phyloP scores from a whole-genome alignment of 1,140 invertebrate genomes.

The Micrasema longulum region DNA sequence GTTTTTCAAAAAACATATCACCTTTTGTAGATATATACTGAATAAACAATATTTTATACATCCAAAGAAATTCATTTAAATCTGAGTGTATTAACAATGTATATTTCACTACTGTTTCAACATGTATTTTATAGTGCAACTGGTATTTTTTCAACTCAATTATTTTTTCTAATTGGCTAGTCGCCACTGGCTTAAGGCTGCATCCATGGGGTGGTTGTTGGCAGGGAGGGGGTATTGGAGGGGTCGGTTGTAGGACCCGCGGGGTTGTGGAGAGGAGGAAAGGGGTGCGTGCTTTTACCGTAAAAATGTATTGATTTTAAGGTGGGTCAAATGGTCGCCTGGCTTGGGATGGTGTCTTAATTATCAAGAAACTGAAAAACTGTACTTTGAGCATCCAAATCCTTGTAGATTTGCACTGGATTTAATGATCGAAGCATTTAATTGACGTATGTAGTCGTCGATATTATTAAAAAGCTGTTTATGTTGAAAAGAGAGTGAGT shows the following conservation, averaged over 20 bases:
- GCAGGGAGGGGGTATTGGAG: not conserved
- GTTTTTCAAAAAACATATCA: too few species aligned
- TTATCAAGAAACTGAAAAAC: not conserved
- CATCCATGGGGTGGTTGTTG: not conserved
- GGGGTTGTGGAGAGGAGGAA: slow-evolving; percentile 11
- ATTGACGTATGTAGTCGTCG: not conserved
- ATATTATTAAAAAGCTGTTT: not conserved
- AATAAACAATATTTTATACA: too few species aligned
- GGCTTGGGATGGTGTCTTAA: not conserved
- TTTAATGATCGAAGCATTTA: too few species aligned
- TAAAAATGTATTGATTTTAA: slow-evolving; percentile 55
- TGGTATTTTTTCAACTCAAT: too few species aligned
- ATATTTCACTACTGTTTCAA: too few species aligned
- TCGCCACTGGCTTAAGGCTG: slow-evolving; percentile 23
- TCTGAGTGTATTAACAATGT: too few species aligned
- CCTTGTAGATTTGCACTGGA: too few species aligned
- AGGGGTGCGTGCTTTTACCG: slow-evolving; percentile 49
- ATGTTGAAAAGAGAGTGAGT: not conserved
- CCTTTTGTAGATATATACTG: too few species aligned
- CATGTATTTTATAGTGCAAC: too few species aligned
- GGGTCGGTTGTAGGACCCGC: not conserved
- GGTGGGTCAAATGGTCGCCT: slow-evolving; percentile 28
- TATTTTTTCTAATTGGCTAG: too few species aligned
- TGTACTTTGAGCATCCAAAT: not conserved
- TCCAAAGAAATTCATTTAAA: too few species aligned